Base-by-base conservation (phyloP, 2,113 vertebrate genomes). In the Pachycephala philippinensis region DNA sequence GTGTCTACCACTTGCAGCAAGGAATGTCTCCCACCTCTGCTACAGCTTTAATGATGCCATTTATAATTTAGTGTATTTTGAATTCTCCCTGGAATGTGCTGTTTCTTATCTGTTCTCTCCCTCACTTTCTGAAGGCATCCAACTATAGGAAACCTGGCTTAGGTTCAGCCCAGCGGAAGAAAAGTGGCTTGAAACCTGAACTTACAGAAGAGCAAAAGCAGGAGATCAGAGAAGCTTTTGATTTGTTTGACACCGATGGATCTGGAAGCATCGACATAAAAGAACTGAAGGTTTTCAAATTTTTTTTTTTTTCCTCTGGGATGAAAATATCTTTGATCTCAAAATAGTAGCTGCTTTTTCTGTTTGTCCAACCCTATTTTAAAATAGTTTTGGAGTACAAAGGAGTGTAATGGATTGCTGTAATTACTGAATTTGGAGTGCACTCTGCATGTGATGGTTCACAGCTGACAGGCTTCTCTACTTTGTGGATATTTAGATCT, bases 151-250 rank as follows among this genome's bases (percentile, higher is more conserved):
- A 98, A 97, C 31, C 98, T 65, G 88, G 79, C 56, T 20, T 96
- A 54, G 84, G 97, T n/a, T 50, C 95, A 52, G 85, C 91, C 50
- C 98, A 98, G 33, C 95, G 98, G 90, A 99, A 98, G 96, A 99
- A 98, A 97, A 74, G 96, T 13, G 94, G 90, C 71, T 76, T 97
- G 79, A 99, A 99, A 97, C 88, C 97, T 19, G 99, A 99, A 39
- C 91, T 99, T 81, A 99, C 98, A 8, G 99, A 99, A 95, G 98
- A 99, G 56, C 99, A 99, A 90, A 99, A 98, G 91, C 99, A 99
- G 93, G 99, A 99, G 96, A 99, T 99, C 79, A 98, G 98, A 95
- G 99, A 99, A 93, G 99, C 99, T 18, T 99, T 99, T 87, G 99
- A 99, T 87, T 97, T 99, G 70, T 99, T 99, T 59, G 99, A 99